Conservation (phyloP, 2,888 invertebrate species). For the Loripinus fragilis region DNA sequence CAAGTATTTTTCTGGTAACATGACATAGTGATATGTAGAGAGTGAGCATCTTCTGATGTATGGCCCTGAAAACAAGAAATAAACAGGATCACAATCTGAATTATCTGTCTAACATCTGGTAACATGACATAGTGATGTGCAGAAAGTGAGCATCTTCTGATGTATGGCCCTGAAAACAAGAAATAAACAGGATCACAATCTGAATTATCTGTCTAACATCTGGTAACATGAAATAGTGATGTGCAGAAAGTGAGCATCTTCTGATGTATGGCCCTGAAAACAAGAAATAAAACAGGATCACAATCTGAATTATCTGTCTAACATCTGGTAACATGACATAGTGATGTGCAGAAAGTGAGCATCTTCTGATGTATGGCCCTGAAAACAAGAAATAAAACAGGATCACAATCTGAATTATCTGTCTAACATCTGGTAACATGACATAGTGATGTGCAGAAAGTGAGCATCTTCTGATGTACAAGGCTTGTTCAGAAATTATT, state of each 20-base stretch:
- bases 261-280: conserved; percentile 89
- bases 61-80: conserved; percentile 88
- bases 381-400: too few relatives aligned
- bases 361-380: conserved; percentile 91
- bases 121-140: too few relatives aligned
- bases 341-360: conserved; percentile 51
- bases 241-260: conserved; percentile 83
- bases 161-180: conserved; percentile 87
- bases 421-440: conserved; percentile 96
- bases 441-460: conserved; percentile 97
- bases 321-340: not conserved
- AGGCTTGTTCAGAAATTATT: too few relatives aligned
- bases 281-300: too few relatives aligned
- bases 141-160: conserved; percentile 85
- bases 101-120: not conserved
- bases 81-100: too few relatives aligned
- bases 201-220: too few relatives aligned
- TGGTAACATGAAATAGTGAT: too few relatives aligned
- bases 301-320: too few relatives aligned
- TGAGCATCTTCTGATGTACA: conserved; percentile 91
- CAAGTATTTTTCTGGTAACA: conserved; percentile 95
- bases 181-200: too few relatives aligned
- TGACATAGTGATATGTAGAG: conserved; percentile 96
- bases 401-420: too few relatives aligned
- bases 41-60: conserved; percentile 91